Evolutionary conservation across 2,888 invertebrate species (phyloP).

Genomic region (Pocota personata): DNA sequence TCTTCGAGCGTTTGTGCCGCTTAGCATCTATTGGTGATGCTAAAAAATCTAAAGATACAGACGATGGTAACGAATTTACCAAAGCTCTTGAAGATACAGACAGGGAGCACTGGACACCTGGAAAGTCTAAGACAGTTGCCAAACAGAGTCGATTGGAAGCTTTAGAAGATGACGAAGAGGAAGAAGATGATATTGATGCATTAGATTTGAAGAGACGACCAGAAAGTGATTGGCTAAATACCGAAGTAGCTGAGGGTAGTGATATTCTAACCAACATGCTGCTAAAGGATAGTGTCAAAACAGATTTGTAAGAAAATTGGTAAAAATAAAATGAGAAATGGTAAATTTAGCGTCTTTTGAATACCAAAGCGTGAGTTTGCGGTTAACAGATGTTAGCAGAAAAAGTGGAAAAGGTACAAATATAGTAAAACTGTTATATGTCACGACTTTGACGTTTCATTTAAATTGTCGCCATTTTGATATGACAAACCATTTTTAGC

Average conservation of each 20-base stretch:
- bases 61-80: constrained; percentile 30
- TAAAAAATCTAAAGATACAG: constrained; percentile 11
- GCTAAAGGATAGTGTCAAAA: constrained; percentile 18
- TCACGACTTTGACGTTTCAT: neutral
- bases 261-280: constrained; percentile 52
- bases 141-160: constrained; percentile 55
- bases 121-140: constrained; percentile 1
- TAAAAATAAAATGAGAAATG: neutral
- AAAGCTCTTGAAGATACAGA: constrained; percentile 27
- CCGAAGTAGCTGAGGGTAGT: constrained; percentile 10
- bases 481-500: neutral
- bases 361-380: neutral
- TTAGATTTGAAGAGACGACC: constrained; percentile 6
- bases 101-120: constrained; percentile 60
- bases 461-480: neutral
- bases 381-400: neutral
- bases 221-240: constrained; percentile 70
- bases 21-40: constrained; percentile 75
- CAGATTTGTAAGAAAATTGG: neutral
- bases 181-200: constrained; percentile 32
- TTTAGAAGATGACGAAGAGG: constrained; percentile 62
- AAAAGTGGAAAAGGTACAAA: too few species aligned
- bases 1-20: constrained; percentile 80
- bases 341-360: neutral
- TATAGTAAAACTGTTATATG: neutral